A percentile compares a stretch with the other conserved stretches of the same genome.
phyloP scores from a whole-genome alignment of 2,113 vertebrate species.

The Vidua chalybeata region DNA sequence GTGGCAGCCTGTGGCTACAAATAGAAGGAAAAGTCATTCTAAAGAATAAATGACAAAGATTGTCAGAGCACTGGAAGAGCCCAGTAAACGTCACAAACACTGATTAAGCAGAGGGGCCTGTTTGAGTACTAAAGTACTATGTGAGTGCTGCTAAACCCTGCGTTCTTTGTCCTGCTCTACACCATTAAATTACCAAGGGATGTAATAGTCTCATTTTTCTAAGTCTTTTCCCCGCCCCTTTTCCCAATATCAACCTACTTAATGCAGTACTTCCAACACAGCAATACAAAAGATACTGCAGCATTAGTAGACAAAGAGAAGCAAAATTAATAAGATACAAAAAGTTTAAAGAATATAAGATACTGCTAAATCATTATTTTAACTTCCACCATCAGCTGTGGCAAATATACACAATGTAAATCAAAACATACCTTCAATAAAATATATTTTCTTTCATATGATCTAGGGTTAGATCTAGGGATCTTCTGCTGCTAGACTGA shows the following conservation, averaged over 20 bases:
- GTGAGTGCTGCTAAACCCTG: neutral
- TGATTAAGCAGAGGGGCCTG: neutral
- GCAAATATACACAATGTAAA: neutral
- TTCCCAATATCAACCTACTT: neutral
- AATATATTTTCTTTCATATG: neutral
- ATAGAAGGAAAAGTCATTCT: neutral
- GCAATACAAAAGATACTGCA: neutral
- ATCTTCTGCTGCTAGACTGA: neutral
- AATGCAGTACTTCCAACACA: neutral
- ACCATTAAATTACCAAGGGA: neutral
- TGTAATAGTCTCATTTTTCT: neutral
- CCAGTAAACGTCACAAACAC: neutral
- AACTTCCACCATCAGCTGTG: neutral
- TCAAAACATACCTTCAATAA: neutral
- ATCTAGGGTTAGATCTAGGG: neutral
- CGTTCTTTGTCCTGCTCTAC: neutral
- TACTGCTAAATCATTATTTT: neutral
- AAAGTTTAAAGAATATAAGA: neutral
- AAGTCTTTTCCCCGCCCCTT: neutral
- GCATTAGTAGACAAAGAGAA: neutral
- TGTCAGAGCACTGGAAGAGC: neutral
- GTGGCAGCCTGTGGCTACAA: conserved; percentile 61
- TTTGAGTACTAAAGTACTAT: neutral
- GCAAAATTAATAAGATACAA: neutral
- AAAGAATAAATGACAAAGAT: neutral